A percentile compares a stretch with the other conserved stretches of the same genome.
These are phyloP conservation scores for Cladorhizidae sp. DNA, from an alignment of 37 sponge, comb jelly and placozoan genomes.

Conservation along the genomic window DNA sequence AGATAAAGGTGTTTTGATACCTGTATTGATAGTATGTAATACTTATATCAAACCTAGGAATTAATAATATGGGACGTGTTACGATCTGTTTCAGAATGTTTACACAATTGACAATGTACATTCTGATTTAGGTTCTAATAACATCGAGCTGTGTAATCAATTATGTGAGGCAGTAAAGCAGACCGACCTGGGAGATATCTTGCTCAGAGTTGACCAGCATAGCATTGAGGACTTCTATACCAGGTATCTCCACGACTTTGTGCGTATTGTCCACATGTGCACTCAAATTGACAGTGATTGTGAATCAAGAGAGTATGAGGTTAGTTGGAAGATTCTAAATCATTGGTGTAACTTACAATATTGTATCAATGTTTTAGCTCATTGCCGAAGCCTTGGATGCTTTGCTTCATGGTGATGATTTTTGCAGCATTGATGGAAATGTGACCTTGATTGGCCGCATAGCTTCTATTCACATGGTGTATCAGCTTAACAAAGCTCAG, in stretches of 20 bases:
- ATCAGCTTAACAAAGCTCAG: conserved; percentile 8
- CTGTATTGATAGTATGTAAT: too few species aligned
- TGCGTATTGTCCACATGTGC: conserved; percentile 47
- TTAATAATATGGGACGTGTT: too few species aligned
- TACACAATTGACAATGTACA: too few species aligned
- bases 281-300: conserved; percentile 16
- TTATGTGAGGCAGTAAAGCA: conserved; percentile 40
- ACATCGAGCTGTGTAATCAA: conserved; percentile 6
- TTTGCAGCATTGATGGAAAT: conserved; percentile 23
- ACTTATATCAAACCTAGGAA: too few species aligned
- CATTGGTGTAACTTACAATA: background rate
- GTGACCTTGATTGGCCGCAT: conserved; percentile 10
- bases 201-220: conserved; percentile 14
- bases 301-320: conserved; percentile 34
- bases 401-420: conserved; percentile 10
- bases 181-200: conserved; percentile 30
- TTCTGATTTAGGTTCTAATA: background rate
- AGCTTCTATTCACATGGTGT: conserved; percentile 56
- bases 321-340: background rate
- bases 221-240: conserved; percentile 35
- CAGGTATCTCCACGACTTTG: conserved; percentile 53
- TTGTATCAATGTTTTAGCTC: conserved; percentile 17
- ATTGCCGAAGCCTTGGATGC: conserved; percentile 19
- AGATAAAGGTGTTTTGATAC: too few species aligned
- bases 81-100: too few species aligned